Evolutionary conservation across 2,888 invertebrate species (phyloP).

Genomic region (Cataglyphis rosenhaueri): DNA sequence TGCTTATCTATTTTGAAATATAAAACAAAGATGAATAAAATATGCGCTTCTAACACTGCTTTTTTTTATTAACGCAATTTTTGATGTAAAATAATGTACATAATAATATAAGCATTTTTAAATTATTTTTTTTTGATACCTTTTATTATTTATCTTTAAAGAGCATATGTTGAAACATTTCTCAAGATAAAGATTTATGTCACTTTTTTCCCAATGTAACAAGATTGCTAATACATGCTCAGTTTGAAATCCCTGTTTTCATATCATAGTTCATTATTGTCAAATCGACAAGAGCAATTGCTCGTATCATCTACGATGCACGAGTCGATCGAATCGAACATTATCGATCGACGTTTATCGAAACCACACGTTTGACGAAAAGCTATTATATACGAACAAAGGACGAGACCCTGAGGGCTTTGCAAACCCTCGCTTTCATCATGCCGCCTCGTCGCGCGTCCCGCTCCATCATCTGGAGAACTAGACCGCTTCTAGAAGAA

Average conservation of each 20-base stretch:
- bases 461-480: conserved; percentile 32
- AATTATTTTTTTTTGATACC: not conserved
- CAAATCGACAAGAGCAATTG: not conserved
- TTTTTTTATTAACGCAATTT: not conserved
- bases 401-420: conserved; percentile 66
- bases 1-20: not conserved
- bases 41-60: no score
- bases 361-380: conserved; percentile 62
- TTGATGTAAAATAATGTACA: not conserved
- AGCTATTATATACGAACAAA: conserved; percentile 68
- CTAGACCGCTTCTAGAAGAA: conserved; percentile 47
- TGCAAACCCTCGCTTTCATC: conserved; percentile 47
- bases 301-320: conserved; percentile 56
- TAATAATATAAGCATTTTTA: not conserved
- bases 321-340: conserved; percentile 69
- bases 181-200: not conserved
- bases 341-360: conserved; percentile 55
- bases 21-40: not conserved
- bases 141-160: not conserved
- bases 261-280: not conserved
- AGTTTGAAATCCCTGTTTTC: not conserved
- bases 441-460: conserved; percentile 49
- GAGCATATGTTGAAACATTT: not conserved
- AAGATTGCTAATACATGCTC: not conserved
- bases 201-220: not conserved